Evolutionary conservation across 23 tunicate species (phyloP).

Genomic region (Ciona savignyi): DNA sequence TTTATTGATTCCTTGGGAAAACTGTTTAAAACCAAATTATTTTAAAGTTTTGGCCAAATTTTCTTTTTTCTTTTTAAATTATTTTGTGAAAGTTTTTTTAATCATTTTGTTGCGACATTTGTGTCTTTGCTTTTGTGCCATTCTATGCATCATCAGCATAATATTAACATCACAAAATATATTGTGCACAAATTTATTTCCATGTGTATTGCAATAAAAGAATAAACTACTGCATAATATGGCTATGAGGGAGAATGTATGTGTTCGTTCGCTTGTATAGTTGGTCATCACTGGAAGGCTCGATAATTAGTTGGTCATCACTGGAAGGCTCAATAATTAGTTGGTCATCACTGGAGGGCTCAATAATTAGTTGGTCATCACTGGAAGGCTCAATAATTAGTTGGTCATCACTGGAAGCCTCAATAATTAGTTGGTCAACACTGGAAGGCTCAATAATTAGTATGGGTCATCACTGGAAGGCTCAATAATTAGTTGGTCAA

Average conservation of each 20-base stretch:
- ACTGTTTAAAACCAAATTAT: conserved; percentile 8
- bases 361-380: neutral
- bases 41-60: too few relatives aligned
- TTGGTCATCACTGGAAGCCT: neutral
- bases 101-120: neutral
- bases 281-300: neutral
- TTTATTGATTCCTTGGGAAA: conserved; percentile 1
- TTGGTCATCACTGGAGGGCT: neutral
- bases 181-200: neutral
- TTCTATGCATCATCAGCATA: too few relatives aligned
- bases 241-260: neutral
- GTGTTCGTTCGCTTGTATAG: neutral
- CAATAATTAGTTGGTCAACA: neutral
- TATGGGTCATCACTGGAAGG: neutral
- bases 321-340: neutral
- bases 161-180: neutral
- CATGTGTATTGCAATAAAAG: neutral
- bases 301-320: neutral
- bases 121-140: too few relatives aligned
- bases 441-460: neutral
- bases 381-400: neutral
- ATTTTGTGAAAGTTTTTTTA: too few relatives aligned
- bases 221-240: neutral
- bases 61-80: too few relatives aligned
- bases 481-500: neutral